Evolutionary conservation across 2,888 invertebrate genomes (phyloP).

Genomic region (Athetis lepigone): DNA sequence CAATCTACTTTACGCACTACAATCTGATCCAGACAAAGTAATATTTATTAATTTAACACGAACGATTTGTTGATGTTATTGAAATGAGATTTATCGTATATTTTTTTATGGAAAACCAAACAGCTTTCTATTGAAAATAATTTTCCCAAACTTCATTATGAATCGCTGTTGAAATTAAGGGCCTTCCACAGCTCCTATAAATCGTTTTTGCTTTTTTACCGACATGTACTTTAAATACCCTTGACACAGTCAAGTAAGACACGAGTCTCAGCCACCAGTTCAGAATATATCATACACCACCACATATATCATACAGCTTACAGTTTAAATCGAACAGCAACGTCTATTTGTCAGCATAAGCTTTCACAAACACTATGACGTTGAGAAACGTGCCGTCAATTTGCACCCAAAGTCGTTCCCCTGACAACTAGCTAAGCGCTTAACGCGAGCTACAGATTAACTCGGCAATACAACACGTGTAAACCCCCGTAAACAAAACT

Average conservation of each 20-base stretch:
- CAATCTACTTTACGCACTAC: constrained; percentile 47
- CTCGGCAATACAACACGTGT: constrained; percentile 47
- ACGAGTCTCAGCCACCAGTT: too few species aligned
- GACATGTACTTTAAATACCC: neutral
- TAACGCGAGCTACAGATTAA: constrained; percentile 48
- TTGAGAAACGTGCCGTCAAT: constrained; percentile 50
- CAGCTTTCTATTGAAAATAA: constrained; percentile 1
- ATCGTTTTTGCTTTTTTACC: neutral
- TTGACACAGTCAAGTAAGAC: too few species aligned
- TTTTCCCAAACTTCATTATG: neutral
- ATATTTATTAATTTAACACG: constrained; percentile 42
- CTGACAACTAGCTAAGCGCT: constrained; percentile 45
- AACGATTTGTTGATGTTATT: constrained; percentile 47
- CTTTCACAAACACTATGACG: constrained; percentile 48
- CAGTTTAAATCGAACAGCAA: constrained; percentile 24
- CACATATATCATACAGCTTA: constrained; percentile 12
- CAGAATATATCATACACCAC: constrained; percentile 4
- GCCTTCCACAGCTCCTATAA: neutral
- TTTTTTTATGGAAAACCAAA: constrained; percentile 21
- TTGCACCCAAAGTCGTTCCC: constrained; percentile 26
- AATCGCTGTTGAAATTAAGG: neutral
- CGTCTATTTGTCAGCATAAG: constrained; percentile 47
- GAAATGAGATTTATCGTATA: constrained; percentile 37
- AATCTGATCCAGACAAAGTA: constrained; percentile 56
- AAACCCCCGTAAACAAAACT: constrained; percentile 49